These are phyloP conservation scores for Oscheius sp. DNA, from an alignment of 2,888 invertebrate species.

Conservation along the genomic window DNA sequence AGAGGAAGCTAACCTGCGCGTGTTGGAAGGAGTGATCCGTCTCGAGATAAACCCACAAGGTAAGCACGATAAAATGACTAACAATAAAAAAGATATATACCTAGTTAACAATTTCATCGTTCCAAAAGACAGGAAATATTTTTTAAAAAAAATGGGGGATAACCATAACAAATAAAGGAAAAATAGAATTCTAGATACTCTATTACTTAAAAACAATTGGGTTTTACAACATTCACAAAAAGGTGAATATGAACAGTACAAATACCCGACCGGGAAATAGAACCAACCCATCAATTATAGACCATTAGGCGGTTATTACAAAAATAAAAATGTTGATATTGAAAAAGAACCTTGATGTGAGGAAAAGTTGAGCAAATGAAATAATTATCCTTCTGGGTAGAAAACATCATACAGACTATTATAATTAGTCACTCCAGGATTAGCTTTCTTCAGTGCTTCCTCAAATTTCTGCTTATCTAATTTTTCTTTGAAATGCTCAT, in stretches of 20 bases:
- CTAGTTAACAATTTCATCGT: constrained; percentile 20
- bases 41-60: too few relatives aligned
- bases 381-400: not conserved
- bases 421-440: not conserved
- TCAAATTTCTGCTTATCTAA: not conserved
- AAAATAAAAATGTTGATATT: constrained; percentile 1
- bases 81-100: not conserved
- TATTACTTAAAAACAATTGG: constrained; percentile 3
- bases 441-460: constrained; percentile 10
- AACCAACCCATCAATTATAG: constrained; percentile 28
- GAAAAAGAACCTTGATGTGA: not conserved
- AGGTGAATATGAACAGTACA: not conserved
- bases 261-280: constrained; percentile 33
- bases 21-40: too few relatives aligned
- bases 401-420: constrained; percentile 1
- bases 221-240: not conserved
- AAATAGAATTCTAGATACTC: constrained; percentile 33
- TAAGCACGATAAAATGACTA: not conserved
- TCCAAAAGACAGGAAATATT: not conserved
- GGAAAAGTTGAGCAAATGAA: not conserved
- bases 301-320: constrained; percentile 1
- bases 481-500: not conserved
- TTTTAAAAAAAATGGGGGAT: too few relatives aligned
- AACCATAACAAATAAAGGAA: not conserved
- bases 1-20: too few relatives aligned